Base-by-base conservation (phyloP, 2,797 vertebrate species). In the Trichosurus vulpecula region DNA sequence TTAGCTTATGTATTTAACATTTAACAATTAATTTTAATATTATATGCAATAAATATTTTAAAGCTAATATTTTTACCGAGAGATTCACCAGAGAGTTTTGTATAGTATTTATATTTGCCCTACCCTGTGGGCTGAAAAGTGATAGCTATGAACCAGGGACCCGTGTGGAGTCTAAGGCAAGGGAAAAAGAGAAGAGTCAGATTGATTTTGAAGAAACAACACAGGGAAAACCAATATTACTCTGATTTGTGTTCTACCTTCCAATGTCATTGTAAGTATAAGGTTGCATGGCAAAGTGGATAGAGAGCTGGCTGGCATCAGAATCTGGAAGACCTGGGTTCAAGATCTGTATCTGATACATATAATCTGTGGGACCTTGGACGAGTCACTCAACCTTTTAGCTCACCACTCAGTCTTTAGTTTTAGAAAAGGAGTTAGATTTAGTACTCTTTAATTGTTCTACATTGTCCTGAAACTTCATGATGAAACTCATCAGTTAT, bases 311-410 rank as follows among this genome's bases (percentile, higher is more conserved):
- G 58, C 61, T 13, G 47, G 27, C 27, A 29, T 10, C 94, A 2
- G 31, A 90, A 2, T 74, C 90, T 29, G 95, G 25, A 0, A 94
- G 22, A 93, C 47, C 91, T 92, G 0, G 74, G 91, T 96, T 93
- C 74, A 52, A 93, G 94, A 91, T 41, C 87, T n/a, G 35, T 25
- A 41, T 96, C 95, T 31, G 0, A 57, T 31, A 30, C 47, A 29
- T 91, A 53, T 81, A 4, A 66, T 54, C 16, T 51, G 4, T 95
- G 89, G 56, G 91, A 91, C 92, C 30, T 95, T 56, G 93, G 35
- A 31, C 1, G 87, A 81, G 57, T 96, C 31, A 92, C 2, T 95
- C 94, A n/a, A 74, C 56, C 54, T 87, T 96, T 95, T 6, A 92
- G 6, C 74, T 56, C 4, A 3, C 53, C 13, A 35, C n/a, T n/a